Base-by-base conservation (phyloP, 2,888 invertebrate species). In the Scrobipalpa costella region DNA sequence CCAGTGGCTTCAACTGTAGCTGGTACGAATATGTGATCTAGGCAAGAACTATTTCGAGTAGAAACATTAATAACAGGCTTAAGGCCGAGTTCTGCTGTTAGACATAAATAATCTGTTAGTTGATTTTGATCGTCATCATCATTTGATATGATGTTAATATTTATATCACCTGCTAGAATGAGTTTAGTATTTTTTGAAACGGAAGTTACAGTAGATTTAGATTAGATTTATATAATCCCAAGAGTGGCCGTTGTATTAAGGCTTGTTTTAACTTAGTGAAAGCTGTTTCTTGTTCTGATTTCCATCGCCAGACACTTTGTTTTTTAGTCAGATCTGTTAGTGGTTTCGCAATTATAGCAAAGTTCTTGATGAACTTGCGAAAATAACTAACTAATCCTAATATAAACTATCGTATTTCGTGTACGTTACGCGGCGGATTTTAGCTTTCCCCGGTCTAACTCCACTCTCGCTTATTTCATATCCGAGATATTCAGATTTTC, bases 381-480 rank as follows among this genome's bases (percentile, higher is more conserved):
- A 77, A 78, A 52, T 72, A 73, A 7, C 72, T 70, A 6, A 72
- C 69, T 19, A 79, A 61, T 0, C 76, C 76, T n/a, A n/a, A n/a
- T 7, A 78, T 50, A 62, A 78, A 78, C 61, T 74, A 72, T 2
- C 73, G 66, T 0, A 79, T 57, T 55, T 77, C 68, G 27, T 75
- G 73, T 0, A 71, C 40, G 40, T 68, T 73, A 27, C 36, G 61
- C 9, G 76, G 75, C 3, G 59, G n/a, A 65, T 69, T 66, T 77
- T 77, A 8, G 57, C 49, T 9, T 61, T 62, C 13, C 73, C 71
- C 21, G 73, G 73, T 19, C 61, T 66, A 2, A 80, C 62, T 6
- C 67, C 66, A 9, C 64, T 66, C n/a, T 70, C 57, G 33, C 66
- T 62, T 15, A 78, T 68, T n/a, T 70, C 68, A 52, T 71, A 69